Conservation (phyloP, 2,797 vertebrate species). For the Scyliorhinus canicula region DNA sequence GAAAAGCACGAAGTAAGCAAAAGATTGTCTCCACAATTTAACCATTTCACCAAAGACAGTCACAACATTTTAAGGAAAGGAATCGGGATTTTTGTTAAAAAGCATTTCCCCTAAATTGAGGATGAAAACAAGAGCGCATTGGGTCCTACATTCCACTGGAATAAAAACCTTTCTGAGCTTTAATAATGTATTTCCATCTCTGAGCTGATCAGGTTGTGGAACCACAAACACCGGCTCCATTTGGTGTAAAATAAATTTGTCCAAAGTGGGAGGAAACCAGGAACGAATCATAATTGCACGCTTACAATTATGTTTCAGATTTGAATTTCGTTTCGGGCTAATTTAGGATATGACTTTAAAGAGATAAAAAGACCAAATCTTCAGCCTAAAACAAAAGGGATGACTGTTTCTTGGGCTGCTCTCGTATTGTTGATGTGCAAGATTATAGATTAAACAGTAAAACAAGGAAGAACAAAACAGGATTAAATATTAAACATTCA, state of each 20-base stretch:
- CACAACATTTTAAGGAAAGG: constrained; percentile 57
- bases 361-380: neutral
- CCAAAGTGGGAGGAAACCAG: neutral
- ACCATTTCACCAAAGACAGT: constrained; percentile 60
- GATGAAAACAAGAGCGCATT: neutral
- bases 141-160: neutral
- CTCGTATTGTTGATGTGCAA: neutral
- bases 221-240: neutral
- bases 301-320: neutral
- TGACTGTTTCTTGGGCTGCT: neutral
- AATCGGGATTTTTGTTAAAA: constrained; percentile 49
- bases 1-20: constrained; percentile 55
- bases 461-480: neutral
- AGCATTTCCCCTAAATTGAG: constrained; percentile 16
- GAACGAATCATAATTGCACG: neutral
- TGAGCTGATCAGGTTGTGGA: neutral
- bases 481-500: neutral
- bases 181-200: neutral
- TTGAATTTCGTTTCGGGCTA: neutral
- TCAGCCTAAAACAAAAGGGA: neutral
- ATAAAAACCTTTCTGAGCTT: neutral
- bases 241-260: neutral
- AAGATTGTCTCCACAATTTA: constrained; percentile 59
- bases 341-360: neutral
- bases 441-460: constrained; percentile 12